Base-by-base conservation (phyloP, 2,888 invertebrate species). In the Neoscelio sp. region DNA sequence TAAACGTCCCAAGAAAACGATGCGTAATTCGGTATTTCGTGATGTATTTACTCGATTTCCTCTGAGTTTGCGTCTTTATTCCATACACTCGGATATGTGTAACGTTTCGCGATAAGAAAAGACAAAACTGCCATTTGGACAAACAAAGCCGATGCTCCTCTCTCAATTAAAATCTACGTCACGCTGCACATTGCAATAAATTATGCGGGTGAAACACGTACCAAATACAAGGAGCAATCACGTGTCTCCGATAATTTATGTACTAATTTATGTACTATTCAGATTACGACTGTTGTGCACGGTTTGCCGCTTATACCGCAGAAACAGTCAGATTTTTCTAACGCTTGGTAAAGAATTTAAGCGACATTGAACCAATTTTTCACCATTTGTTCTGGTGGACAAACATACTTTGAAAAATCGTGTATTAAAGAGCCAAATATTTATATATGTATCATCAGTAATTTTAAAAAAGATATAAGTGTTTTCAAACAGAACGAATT, bases 81-180 rank as follows among this genome's bases (percentile, higher is more conserved):
- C 26, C 15, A 48, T 23, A 10, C 23, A 7, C 26, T 4, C 33
- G 33, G 56, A 68, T 23, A 30, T 30, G 28, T 8, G 18, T 18
- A 40, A 70, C 60, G 38, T 71, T 71, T 42, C 17, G 44, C 7
- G 70, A 78, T 71, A 78, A 73, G 73, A 46, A 30, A 44, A 68
- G 20, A 42, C 67, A 28, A 5, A 54, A 44, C 33, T 64, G 78
- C 62, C 67, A 78, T 78, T 78, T 73, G 67, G 46, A 56, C 56
- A 68, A 73, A 78, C 28, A 78, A 67, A 52, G 18, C 35, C 26
- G 40, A 46, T 52, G 23, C 30, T 65, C 50, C 60, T 62, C 60
- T 64, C 48, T 79, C 60, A 60, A 70, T 74, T 60, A 65, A 78
- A 74, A 79, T 40, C 58, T 56, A 78, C 74, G 78, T 78, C 78